Conservation (phyloP, 2,888 invertebrate genomes). For the Mechanitis messenoides region DNA sequence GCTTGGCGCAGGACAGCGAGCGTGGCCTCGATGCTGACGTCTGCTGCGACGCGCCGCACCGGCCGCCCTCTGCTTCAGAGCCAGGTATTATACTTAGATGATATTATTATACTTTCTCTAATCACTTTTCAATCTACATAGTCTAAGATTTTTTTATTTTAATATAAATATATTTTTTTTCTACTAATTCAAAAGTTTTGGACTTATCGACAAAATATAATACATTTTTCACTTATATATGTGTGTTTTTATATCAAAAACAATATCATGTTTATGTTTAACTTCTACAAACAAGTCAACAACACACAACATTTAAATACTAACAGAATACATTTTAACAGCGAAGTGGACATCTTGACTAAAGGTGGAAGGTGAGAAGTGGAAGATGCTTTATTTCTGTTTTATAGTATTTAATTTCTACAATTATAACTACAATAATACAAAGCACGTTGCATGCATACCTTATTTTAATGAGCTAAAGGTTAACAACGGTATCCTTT, state of each 20-base stretch:
- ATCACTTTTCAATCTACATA: constrained; percentile 1
- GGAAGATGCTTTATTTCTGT: constrained; percentile 27
- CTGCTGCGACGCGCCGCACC: constrained; percentile 74
- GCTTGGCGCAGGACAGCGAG: constrained; percentile 75
- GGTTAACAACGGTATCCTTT: constrained; percentile 14
- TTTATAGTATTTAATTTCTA: constrained; percentile 16
- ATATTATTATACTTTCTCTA: constrained; percentile 4
- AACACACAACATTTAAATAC: constrained; percentile 37
- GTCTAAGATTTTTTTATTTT: neutral
- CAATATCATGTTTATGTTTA: no score
- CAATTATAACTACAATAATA: constrained; percentile 28
- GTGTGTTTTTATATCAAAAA: no score
- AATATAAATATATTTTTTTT: neutral
- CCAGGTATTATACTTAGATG: constrained; percentile 53
- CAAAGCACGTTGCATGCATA: constrained; percentile 52
- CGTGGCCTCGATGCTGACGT: constrained; percentile 73
- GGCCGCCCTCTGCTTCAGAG: constrained; percentile 70
- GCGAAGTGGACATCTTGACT: constrained; percentile 58
- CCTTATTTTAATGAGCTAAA: constrained; percentile 18
- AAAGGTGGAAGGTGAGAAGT: constrained; percentile 53
- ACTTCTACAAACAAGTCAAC: constrained; percentile 7
- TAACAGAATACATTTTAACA: constrained; percentile 59
- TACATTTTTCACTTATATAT: no score
- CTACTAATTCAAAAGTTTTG: neutral
- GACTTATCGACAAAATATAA: neutral